Percentiles rank a stretch among this genome's conserved stretches.
Conservation (phyloP, 2,797 vertebrate species). For the Varecia variegata region DNA sequence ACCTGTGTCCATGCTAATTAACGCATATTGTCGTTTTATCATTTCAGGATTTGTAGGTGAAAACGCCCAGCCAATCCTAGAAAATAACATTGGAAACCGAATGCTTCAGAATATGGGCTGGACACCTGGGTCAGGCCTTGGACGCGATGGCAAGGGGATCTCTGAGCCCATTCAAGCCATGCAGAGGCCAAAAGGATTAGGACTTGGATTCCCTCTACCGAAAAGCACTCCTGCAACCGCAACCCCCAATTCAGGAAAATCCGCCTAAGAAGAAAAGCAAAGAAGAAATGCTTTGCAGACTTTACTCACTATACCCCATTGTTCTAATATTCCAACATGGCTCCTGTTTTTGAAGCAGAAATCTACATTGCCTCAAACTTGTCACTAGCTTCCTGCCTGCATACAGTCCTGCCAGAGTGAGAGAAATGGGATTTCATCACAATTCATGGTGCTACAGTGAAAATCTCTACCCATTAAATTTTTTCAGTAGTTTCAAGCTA, state of each 20-base stretch:
- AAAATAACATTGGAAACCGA: constrained; percentile 93
- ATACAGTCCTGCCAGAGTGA: constrained; percentile 41
- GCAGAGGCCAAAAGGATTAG: constrained; percentile 89
- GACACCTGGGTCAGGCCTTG: constrained; percentile 93
- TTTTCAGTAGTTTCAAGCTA: constrained; percentile 61
- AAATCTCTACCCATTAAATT: constrained; percentile 74
- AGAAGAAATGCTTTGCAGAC: background rate
- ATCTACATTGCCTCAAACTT: constrained; percentile 39
- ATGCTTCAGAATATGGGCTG: constrained; percentile 99
- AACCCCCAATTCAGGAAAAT: constrained; percentile 45
- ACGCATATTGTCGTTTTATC: constrained; percentile 76
- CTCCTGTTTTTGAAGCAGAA: constrained; percentile 50
- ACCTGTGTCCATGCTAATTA: constrained; percentile 74
- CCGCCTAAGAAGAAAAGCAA: constrained; percentile 28
- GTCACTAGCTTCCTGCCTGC: constrained; percentile 54
- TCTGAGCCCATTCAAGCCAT: constrained; percentile 92
- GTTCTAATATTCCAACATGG: constrained; percentile 61
- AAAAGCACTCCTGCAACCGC: constrained; percentile 54
- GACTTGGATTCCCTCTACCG: constrained; percentile 88
- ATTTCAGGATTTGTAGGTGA: constrained; percentile 92
- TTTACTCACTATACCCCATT: constrained; percentile 42
- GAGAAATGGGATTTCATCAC: constrained; percentile 46
- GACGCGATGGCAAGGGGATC: constrained; percentile 94
- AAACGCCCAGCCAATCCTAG: constrained; percentile 90
- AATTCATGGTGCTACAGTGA: constrained; percentile 82